Conservation (phyloP, 2,888 invertebrate species). For the Folsomia manolachei region DNA sequence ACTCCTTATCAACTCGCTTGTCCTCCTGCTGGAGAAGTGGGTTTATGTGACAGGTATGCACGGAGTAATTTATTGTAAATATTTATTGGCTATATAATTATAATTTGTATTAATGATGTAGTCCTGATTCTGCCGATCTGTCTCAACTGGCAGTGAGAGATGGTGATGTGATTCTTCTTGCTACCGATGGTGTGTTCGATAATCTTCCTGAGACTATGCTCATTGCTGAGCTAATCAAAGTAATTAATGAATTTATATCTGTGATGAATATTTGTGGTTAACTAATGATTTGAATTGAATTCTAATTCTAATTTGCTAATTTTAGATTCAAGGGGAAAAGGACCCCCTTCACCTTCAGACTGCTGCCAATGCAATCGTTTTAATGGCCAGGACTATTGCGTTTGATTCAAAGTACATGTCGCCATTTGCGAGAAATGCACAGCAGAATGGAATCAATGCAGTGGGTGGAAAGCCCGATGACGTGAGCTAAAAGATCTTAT, state of each 20-base stretch:
- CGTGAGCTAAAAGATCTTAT: too few relatives aligned
- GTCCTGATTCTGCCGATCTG: slow-evolving; percentile 87
- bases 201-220: slow-evolving; percentile 91
- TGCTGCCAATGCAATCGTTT: slow-evolving; percentile 89
- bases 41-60: slow-evolving; percentile 78
- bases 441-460: slow-evolving; percentile 87
- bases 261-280: too few relatives aligned
- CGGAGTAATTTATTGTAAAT: not conserved
- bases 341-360: slow-evolving; percentile 77
- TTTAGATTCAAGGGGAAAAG: slow-evolving; percentile 48
- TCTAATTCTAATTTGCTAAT: too few relatives aligned
- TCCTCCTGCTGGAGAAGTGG: slow-evolving; percentile 86
- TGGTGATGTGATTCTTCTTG: slow-evolving; percentile 90
- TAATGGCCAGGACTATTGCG: slow-evolving; percentile 90
- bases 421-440: slow-evolving; percentile 90
- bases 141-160: slow-evolving; percentile 83
- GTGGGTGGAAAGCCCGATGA: slow-evolving; percentile 96
- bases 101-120: too few relatives aligned
- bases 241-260: slow-evolving; percentile 20
- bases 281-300: not conserved
- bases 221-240: slow-evolving; percentile 75
- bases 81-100: slow-evolving; percentile 37
- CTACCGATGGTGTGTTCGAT: slow-evolving; percentile 98
- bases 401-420: slow-evolving; percentile 93
- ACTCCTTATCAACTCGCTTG: slow-evolving; percentile 95